Evolutionary conservation across 2,113 vertebrate species (phyloP).

Genomic region (Dolichallabes microphthalmus): DNA sequence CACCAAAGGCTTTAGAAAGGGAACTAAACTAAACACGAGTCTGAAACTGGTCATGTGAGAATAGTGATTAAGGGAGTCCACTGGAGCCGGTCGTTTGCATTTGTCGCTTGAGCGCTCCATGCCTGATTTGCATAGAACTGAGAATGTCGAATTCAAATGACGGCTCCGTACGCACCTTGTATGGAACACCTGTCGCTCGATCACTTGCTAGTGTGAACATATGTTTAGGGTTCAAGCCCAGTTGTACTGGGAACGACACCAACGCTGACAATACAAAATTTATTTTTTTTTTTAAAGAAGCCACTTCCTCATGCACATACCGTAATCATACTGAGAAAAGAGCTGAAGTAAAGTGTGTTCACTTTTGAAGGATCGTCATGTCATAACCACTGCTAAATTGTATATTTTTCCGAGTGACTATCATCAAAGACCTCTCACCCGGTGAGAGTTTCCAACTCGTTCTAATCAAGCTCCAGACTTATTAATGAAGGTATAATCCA

Average conservation of each 20-base stretch:
- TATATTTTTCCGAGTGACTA: neutral
- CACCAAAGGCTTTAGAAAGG: neutral
- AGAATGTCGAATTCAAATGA: neutral
- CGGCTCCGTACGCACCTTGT: neutral
- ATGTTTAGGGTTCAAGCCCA: constrained; percentile 4
- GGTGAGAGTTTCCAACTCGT: neutral
- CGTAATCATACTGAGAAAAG: constrained; percentile 12
- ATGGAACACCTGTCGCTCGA: neutral
- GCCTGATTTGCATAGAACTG: neutral
- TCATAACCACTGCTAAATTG: neutral
- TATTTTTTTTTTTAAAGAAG: too few species aligned
- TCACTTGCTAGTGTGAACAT: constrained; percentile 13
- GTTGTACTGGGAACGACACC: constrained; percentile 16
- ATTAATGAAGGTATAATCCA: constrained; percentile 25
- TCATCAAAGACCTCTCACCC: neutral
- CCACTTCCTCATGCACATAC: constrained; percentile 7
- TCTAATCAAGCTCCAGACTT: constrained; percentile 27
- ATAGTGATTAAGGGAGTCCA: neutral
- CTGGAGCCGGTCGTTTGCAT: neutral
- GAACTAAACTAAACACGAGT: neutral
- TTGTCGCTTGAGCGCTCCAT: neutral
- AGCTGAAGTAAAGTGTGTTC: neutral
- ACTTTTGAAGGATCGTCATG: neutral
- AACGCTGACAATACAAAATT: neutral
- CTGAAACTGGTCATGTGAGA: neutral